phyloP scores from a whole-genome alignment of 2,888 invertebrate species.

The Apamea anceps region DNA sequence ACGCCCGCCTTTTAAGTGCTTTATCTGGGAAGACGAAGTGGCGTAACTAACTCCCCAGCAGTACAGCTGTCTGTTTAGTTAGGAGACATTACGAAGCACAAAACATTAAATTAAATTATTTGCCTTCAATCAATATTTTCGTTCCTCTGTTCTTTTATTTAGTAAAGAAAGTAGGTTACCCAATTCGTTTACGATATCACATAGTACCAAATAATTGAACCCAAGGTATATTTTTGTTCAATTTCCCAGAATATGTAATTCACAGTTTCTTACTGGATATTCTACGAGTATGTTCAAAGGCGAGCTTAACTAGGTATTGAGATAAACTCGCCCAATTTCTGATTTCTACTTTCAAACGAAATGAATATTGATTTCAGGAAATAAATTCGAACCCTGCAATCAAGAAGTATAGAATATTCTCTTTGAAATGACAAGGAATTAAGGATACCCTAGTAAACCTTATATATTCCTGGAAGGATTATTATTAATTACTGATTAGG shows the following conservation, averaged over 20 bases:
- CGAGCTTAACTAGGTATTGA: neutral
- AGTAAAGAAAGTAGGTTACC: neutral
- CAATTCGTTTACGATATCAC: neutral
- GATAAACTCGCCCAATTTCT: neutral
- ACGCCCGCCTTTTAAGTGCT: no score
- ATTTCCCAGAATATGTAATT: neutral
- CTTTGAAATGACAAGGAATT: neutral
- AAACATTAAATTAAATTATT: no score
- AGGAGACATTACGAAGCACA: no score
- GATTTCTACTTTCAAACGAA: slow-evolving; percentile 7
- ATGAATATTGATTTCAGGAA: slow-evolving; percentile 34
- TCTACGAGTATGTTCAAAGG: slow-evolving; percentile 17
- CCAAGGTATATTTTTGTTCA: neutral
- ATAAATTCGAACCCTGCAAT: slow-evolving; percentile 20
- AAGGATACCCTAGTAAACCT: neutral
- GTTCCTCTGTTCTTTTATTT: neutral
- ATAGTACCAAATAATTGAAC: neutral
- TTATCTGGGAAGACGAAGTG: no score
- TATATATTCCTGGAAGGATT: neutral
- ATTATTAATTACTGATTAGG: neutral
- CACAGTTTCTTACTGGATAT: neutral
- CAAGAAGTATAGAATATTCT: slow-evolving; percentile 9
- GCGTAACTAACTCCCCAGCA: no score
- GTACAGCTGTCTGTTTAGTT: no score
- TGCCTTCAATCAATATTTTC: neutral